Conservation (phyloP, 2,113 vertebrate species). For the Elgaria multicarinata region DNA sequence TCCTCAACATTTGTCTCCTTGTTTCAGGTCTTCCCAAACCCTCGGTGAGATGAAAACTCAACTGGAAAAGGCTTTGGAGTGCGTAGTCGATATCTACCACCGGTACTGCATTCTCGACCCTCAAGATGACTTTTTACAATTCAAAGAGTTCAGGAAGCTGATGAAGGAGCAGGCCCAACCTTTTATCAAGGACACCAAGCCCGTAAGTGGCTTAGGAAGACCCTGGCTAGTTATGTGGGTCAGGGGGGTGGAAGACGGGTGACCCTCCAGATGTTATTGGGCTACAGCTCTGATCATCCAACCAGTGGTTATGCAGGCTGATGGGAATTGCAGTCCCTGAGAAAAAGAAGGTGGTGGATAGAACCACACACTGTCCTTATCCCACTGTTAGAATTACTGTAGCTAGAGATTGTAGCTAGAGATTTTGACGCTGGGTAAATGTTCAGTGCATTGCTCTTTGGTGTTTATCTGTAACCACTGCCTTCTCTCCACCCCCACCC, state of each 20-base stretch:
- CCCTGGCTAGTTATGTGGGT: not conserved
- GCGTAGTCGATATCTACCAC: not conserved
- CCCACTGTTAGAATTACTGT: too few species aligned
- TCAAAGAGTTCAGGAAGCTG: not conserved
- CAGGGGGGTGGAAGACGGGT: not conserved
- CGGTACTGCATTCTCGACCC: not conserved
- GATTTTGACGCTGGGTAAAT: too few species aligned
- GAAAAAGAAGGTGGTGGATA: too few species aligned
- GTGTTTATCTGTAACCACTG: too few species aligned
- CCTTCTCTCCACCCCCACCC: too few species aligned
- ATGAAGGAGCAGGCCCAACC: not conserved
- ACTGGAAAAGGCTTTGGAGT: not conserved
- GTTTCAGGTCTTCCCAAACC: not conserved
- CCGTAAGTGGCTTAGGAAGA: not conserved
- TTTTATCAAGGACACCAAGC: not conserved
- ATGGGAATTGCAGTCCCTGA: too few species aligned
- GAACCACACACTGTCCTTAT: too few species aligned
- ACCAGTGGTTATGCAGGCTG: too few species aligned
- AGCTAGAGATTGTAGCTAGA: too few species aligned
- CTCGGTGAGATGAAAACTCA: not conserved
- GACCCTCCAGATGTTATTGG: too few species aligned
- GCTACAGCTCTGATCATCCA: not conserved
- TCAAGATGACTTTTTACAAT: not conserved
- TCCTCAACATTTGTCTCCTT: not conserved
- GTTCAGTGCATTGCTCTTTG: too few species aligned